These are phyloP conservation scores for Calvadosia cruxmelitensis DNA, from an alignment of 30 jellyfish, hydroid and myxozoan species.

Conservation along the genomic window DNA sequence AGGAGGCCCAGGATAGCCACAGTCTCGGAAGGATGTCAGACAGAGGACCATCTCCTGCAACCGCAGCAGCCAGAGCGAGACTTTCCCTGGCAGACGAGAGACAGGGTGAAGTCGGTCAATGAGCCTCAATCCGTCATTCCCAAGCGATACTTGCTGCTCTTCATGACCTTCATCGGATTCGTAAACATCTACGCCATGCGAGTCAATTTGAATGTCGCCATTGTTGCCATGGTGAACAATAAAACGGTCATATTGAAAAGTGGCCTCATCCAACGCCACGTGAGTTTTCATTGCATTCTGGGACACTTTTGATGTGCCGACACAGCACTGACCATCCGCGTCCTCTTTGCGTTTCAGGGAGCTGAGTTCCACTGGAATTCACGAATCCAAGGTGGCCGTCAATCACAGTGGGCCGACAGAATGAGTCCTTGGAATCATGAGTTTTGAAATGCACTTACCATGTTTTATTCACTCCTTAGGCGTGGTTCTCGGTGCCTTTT, in stretches of 20 bases:
- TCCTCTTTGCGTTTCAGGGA: slow-evolving; percentile 8
- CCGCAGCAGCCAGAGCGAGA: not conserved
- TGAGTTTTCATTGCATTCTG: no score
- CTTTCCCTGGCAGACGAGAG: not conserved
- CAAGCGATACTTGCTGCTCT: slow-evolving; percentile 36
- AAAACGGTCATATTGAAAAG: slow-evolving; percentile 45
- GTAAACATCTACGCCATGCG: slow-evolving; percentile 63
- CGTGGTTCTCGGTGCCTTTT: slow-evolving; percentile 71
- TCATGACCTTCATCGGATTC: slow-evolving; percentile 62
- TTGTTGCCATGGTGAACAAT: slow-evolving; percentile 74
- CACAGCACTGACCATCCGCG: no score
- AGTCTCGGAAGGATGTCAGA: not conserved
- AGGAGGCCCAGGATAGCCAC: not conserved
- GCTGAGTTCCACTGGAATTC: slow-evolving; percentile 40
- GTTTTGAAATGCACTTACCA: no score
- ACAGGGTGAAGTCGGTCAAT: not conserved
- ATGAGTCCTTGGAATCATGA: no score
- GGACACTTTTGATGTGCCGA: no score
- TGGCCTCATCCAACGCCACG: slow-evolving; percentile 34
- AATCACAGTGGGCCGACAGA: no score
- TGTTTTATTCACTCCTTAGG: slow-evolving; percentile 32
- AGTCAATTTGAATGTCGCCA: slow-evolving; percentile 60
- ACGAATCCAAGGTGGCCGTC: slow-evolving; percentile 19
- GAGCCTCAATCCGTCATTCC: slow-evolving; percentile 20
- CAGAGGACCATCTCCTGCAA: not conserved